Conservation (phyloP, 2,797 vertebrate species). For the Darevskia mixta region DNA sequence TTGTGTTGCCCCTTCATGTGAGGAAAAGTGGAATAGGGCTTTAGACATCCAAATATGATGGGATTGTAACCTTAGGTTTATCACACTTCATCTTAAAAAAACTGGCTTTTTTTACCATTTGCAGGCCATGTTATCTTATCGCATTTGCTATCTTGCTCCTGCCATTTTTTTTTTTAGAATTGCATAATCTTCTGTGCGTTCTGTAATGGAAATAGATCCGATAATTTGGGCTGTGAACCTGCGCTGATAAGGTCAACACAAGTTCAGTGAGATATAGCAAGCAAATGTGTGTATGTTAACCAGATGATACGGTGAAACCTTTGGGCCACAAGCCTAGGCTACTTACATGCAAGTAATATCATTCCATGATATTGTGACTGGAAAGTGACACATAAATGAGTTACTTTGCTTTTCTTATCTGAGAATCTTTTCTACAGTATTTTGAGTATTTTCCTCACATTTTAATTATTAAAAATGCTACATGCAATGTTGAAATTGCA, state of each 20-base stretch:
- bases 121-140: not conserved
- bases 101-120: not conserved
- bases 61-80: not conserved
- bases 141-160: not conserved
- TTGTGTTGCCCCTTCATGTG: not conserved
- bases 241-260: conserved; percentile 17
- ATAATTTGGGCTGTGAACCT: conserved; percentile 29
- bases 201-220: not conserved
- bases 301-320: conserved; percentile 11
- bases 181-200: not conserved
- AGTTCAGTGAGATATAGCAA: conserved; percentile 8
- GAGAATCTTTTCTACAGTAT: conserved; percentile 58
- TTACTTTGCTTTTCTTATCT: conserved; percentile 41
- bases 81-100: not conserved
- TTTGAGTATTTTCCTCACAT: conserved; percentile 54
- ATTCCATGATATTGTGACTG: conserved; percentile 43
- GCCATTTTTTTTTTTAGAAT: not conserved
- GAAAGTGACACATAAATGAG: conserved; percentile 11
- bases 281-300: conserved; percentile 11
- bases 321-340: not conserved
- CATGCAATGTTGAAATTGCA: conserved; percentile 69
- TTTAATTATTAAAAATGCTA: conserved; percentile 79
- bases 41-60: not conserved
- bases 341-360: conserved; percentile 14
- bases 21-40: not conserved